Base-by-base conservation (phyloP, 1,140 invertebrate genomes). In the Dryas iulia region DNA sequence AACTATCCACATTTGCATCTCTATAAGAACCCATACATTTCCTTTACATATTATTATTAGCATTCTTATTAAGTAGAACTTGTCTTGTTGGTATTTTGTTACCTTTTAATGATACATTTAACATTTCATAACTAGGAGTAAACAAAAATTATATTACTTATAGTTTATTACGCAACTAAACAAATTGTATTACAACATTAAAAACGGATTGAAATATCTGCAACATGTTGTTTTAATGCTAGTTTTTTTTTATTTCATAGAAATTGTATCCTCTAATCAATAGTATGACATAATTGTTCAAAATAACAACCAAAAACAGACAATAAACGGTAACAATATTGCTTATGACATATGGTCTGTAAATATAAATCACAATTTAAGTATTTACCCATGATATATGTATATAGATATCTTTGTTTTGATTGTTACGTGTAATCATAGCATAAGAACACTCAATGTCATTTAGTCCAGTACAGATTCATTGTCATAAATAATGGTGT, bases 31-130 rank as follows among this genome's bases (percentile, higher is more conserved):
- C 84, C 84, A 87, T 88, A 86, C 79, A 79, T 87, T 87, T 81
- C 79, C 81, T 86, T 83, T 81, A 81, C 79, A 81, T 89, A 86
- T 89, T 86, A 85, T 87, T 83, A 85, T 87, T 83, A 82, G 81
- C 82, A 82, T 84, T 83, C 82, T 82, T 72, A 76, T 73, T 71
- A 69, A 73, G 60, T 54, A 56, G 62, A 63, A 57, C 64, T 35
- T 35, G 59, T 23, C 53, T 62, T 23, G 30, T 30, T 23, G 47
- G 47, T 60, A 65, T 59, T 71, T 59, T 54, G 52, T 61, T 71
- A 65, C 30, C 68, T 60, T 54, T 67, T 61, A 26, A n/a, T 54
- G 23, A 54, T 54, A 18, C 8, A 47, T 47, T 47, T 18, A 47
- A 21, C 8, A 47, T 47, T 18, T 21, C 14, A 21, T 10, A 47